Percentiles rank a stretch among this genome's conserved stretches.
Evolutionary conservation across 2,888 invertebrate species (phyloP).

Genomic region (Parnassius smintheus): DNA sequence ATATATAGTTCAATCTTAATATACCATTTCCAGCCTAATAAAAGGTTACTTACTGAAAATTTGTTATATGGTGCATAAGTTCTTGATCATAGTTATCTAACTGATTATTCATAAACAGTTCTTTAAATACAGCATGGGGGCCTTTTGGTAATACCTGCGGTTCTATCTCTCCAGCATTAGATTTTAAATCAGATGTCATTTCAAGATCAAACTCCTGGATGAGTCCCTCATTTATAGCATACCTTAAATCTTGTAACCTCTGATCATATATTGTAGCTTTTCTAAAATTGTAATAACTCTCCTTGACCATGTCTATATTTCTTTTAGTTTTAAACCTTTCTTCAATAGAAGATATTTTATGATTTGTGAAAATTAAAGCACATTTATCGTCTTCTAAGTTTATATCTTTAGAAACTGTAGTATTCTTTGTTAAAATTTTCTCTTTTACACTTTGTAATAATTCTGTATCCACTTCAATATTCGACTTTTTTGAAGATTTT

Average conservation of each 20-base stretch:
- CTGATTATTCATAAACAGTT: conserved; percentile 67
- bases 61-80: conserved; percentile 61
- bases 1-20: too few species aligned
- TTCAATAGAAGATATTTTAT: conserved; percentile 55
- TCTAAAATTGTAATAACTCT: conserved; percentile 75
- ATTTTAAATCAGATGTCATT: conserved; percentile 28
- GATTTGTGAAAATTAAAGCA: conserved; percentile 65
- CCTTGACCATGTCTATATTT: conserved; percentile 64
- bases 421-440: conserved; percentile 58
- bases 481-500: conserved; percentile 45
- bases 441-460: conserved; percentile 67
- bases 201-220: conserved; percentile 64
- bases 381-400: conserved; percentile 68
- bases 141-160: conserved; percentile 49
- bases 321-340: conserved; percentile 61
- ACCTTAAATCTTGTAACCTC: conserved; percentile 66
- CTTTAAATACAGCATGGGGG: conserved; percentile 71
- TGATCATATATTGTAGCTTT: conserved; percentile 73
- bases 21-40: too few species aligned
- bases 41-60: conserved; percentile 64
- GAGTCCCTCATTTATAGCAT: conserved; percentile 74
- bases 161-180: conserved; percentile 32
- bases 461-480: conserved; percentile 65
- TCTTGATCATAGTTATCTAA: conserved; percentile 70
- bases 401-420: conserved; percentile 39